Base-by-base conservation (phyloP, 2,888 invertebrate genomes). In the Eupithecia centaureata region DNA sequence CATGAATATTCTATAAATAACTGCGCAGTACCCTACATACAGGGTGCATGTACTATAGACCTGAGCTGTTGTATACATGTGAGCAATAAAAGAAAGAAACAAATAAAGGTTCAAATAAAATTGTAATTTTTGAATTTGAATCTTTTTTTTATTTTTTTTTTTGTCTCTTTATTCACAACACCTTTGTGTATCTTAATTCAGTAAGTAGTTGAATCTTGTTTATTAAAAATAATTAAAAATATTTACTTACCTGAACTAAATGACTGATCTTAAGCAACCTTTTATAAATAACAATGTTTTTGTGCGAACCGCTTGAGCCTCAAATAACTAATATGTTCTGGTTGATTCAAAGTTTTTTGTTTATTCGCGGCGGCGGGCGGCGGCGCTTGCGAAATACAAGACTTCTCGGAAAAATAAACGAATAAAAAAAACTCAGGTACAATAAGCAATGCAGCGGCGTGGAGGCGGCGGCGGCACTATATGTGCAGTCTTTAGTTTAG, bases 401-500 rank as follows among this genome's bases (percentile, higher is more conserved):
- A 72, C 73, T 83, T 82, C 84, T 78, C 72, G 74, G 82, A 83
- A 56, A n/a, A 59, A 27, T 28, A 59, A 59, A 35, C 25, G 35
- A 22, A 22, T 38, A 59, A 83, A 76, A 76, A 76, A 77, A 56
- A 78, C 73, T 71, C 68, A 79, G 75, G 74, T 77, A 79, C 77
- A 83, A 82, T n/a, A 82, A 56, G 79, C 75, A 66, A 70, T 38
- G 65, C 70, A 64, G 69, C 66, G 67, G 61, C 51, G 57, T 38
- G 47, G 73, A 78, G 79, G 75, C 79, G 74, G 80, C 79, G 74
- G 74, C 77, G 75, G 76, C 52, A 66, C 60, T 60, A 59, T 69
- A 80, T 76, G 79, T 84, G 80, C 80, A 82, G 78, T 81, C 78
- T 75, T 77, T 80, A 82, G 80, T 75, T 77, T 80, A 82, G 80